phyloP scores from a whole-genome alignment of 2,113 vertebrate species.

The Chiloscyllium plagiosum region DNA sequence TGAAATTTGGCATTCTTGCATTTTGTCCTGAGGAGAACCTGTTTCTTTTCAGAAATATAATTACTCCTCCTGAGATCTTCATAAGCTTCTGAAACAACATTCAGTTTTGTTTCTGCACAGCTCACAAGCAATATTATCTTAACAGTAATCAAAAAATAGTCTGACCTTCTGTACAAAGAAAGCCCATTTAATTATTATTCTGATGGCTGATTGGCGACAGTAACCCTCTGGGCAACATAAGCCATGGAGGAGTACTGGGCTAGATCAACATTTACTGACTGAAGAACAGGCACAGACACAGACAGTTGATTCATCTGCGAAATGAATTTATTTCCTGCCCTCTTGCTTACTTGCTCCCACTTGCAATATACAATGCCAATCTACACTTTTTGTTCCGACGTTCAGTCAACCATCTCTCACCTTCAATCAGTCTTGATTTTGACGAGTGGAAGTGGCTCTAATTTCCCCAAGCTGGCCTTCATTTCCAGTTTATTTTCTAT shows the following conservation, averaged over 20 bases:
- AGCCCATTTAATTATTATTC: not conserved
- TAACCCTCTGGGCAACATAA: not conserved
- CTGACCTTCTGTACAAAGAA: constrained; percentile 1
- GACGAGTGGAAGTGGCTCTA: not conserved
- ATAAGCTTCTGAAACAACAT: not conserved
- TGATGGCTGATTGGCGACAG: not conserved
- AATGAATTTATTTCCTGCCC: not conserved
- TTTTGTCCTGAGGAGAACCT: not conserved
- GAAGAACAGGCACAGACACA: not conserved
- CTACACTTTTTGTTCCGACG: not conserved
- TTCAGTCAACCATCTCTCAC: not conserved
- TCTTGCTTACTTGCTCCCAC: not conserved
- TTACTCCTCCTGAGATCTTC: not conserved
- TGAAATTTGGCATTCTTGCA: not conserved
- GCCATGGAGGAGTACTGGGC: not conserved
- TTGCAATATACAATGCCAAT: not conserved
- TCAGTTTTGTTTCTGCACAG: not conserved
- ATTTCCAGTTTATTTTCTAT: not conserved
- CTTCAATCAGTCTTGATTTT: not conserved
- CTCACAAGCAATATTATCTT: not conserved
- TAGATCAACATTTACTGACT: not conserved
- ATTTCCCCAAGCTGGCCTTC: not conserved
- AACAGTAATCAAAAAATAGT: not conserved
- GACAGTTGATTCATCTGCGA: not conserved
- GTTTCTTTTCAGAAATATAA: not conserved